These are phyloP conservation scores for Cotesia typhae DNA, from an alignment of 1,140 invertebrate genomes.

Conservation along the genomic window DNA sequence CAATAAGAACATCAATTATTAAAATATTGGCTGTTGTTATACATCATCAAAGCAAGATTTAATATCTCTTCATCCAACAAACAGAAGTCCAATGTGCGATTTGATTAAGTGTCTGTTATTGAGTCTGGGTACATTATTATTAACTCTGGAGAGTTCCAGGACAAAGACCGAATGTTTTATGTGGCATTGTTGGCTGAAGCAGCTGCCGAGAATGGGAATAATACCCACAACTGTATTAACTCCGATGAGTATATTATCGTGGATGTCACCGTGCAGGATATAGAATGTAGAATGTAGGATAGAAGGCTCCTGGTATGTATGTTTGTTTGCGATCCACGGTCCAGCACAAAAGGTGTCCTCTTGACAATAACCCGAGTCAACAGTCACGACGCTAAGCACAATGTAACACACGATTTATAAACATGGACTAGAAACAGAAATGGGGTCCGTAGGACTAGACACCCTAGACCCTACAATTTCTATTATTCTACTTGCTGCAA, in stretches of 20 bases:
- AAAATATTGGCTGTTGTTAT: neutral
- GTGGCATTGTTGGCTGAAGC: slow-evolving; percentile 22
- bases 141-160: slow-evolving; percentile 48
- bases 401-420: slow-evolving; percentile 64
- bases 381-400: slow-evolving; percentile 62
- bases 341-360: slow-evolving; percentile 59
- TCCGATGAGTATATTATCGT: slow-evolving; percentile 35
- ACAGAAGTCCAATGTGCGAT: too few species aligned
- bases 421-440: slow-evolving; percentile 36
- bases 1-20: neutral
- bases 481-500: too few species aligned
- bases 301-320: slow-evolving; percentile 41
- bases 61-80: neutral
- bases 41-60: neutral
- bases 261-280: slow-evolving; percentile 15
- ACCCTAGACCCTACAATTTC: too few species aligned
- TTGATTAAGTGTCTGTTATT: slow-evolving; percentile 39
- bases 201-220: slow-evolving; percentile 6
- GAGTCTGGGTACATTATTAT: slow-evolving; percentile 62
- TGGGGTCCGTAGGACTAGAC: neutral
- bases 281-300: neutral
- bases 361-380: slow-evolving; percentile 63
- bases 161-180: slow-evolving; percentile 30
- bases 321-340: slow-evolving; percentile 61
- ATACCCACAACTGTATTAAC: slow-evolving; percentile 62